These are phyloP conservation scores for Linnaemya vulpina DNA, from an alignment of 2,888 invertebrate species.

Conservation along the genomic window DNA sequence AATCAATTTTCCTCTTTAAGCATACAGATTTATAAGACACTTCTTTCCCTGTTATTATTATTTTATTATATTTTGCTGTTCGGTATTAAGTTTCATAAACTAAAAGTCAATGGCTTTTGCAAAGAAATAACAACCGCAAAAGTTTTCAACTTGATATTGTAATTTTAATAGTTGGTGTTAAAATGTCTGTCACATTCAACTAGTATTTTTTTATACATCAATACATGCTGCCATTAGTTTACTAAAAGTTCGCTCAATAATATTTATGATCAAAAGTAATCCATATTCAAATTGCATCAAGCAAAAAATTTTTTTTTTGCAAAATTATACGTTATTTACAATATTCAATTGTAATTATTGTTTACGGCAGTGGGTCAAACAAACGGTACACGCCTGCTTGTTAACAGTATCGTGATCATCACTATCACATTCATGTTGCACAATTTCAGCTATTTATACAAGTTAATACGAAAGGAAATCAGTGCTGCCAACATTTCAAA, in stretches of 20 bases:
- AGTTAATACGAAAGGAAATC: not conserved
- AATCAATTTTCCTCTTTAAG: no score
- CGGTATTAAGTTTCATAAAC: not conserved
- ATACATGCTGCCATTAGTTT: not conserved
- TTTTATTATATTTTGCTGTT: not conserved
- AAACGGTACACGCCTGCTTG: conserved; percentile 74
- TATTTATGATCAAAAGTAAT: conserved; percentile 1
- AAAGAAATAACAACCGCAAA: conserved; percentile 25
- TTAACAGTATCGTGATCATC: conserved; percentile 67
- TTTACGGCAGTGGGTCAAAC: conserved; percentile 72
- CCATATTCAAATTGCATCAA: not conserved
- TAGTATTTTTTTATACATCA: not conserved
- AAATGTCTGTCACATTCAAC: conserved; percentile 53
- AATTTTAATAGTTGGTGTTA: conserved; percentile 51
- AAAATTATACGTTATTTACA: conserved; percentile 38
- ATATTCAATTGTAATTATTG: conserved; percentile 64
- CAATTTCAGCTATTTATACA: not conserved
- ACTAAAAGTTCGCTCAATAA: not conserved
- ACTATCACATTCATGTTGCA: conserved; percentile 33
- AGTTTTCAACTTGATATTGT: conserved; percentile 37
- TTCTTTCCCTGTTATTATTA: not conserved
- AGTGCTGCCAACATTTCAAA: not conserved
- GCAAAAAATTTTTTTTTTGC: conserved; percentile 3
- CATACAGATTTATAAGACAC: no score
- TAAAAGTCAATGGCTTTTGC: conserved; percentile 47